Percentiles rank a stretch among this genome's conserved stretches.
phyloP scores from a whole-genome alignment of 2,888 invertebrate genomes.

The Barypeithes pellucidus region DNA sequence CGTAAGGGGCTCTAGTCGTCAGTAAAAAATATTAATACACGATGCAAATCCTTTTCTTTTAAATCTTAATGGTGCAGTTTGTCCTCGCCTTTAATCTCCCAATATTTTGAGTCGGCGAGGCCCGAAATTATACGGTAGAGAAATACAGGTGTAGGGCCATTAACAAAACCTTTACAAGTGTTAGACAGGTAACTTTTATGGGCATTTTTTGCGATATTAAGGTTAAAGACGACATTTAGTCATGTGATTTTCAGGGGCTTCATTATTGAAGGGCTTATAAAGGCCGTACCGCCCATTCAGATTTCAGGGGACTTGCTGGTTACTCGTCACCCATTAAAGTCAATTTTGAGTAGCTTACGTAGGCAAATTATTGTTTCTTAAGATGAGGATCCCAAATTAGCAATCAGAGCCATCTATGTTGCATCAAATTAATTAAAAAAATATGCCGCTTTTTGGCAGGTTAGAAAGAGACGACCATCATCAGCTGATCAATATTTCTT shows the following conservation, averaged over 20 bases:
- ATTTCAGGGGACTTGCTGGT: neutral
- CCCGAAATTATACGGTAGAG: slow-evolving; percentile 34
- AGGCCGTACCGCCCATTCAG: neutral
- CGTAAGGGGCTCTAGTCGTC: too few species aligned
- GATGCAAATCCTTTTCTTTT: too few species aligned
- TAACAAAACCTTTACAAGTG: slow-evolving; percentile 40
- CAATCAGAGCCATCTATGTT: too few species aligned
- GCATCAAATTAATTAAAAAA: too few species aligned
- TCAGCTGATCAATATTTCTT: too few species aligned
- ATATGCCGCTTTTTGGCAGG: too few species aligned
- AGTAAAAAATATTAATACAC: too few species aligned
- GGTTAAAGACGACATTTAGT: slow-evolving; percentile 13
- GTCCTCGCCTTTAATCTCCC: slow-evolving; percentile 14
- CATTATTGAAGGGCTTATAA: neutral
- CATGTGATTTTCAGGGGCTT: slow-evolving; percentile 10
- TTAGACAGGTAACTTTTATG: slow-evolving; percentile 37
- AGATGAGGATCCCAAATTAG: too few species aligned
- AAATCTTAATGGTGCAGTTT: neutral
- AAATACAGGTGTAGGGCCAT: slow-evolving; percentile 33
- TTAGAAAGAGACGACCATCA: too few species aligned
- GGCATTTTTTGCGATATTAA: slow-evolving; percentile 23
- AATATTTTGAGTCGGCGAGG: slow-evolving; percentile 33
- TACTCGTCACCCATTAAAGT: too few species aligned
- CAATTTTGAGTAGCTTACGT: too few species aligned
- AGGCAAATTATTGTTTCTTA: too few species aligned